Base-by-base conservation (phyloP, 30 jellyfish, hydroid and myxozoan species). In the Morbakka virulenta region DNA sequence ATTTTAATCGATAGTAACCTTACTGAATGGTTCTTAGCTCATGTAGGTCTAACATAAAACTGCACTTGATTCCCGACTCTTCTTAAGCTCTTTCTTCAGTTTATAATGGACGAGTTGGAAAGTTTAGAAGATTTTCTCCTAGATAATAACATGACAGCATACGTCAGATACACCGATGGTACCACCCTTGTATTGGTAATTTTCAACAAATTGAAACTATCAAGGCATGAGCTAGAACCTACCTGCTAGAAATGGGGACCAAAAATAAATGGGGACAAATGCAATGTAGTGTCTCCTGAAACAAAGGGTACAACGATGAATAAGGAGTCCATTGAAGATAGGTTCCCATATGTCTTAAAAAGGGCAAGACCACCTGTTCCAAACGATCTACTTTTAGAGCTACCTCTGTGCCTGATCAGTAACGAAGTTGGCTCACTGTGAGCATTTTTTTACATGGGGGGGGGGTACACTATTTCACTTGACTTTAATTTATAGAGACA, bases 141-240 rank as follows among this genome's bases (percentile, higher is more conserved):
- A 9, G 28, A 35, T 35, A 23, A 32, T 14, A 23, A 13, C 23
- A 3, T 69, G 31, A 13, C 24, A 22, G 23, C 83, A 21, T 27
- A 47, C 27, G 63, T 73, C 30, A 73, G 82, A 73, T 52, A 73
- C 51, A 82, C 83, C 26, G 82, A 73, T 52, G 85, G 51, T 30
- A 73, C 82, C 21, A 73, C 85, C 6, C 4, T 52, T 4, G 3
- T 73, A 4, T 17, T 31, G 3, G 65, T 52, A 2, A 51, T 52
- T 2, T 73, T 73, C 51, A n/a, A 50, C 12, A 51, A 50, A 23
- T 65, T 50, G 4, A 14, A 52, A 20, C 13, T 52, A 4, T 14
- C 85, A 13, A 73, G 82, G 17, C 4, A 4, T 17, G 26, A 73
- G 27, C 82, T 73, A 21, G 82, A 73, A 17, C 12, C 21, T 6